phyloP scores from a whole-genome alignment of 2,113 vertebrate genomes.

The Monarcha castaneiventris region DNA sequence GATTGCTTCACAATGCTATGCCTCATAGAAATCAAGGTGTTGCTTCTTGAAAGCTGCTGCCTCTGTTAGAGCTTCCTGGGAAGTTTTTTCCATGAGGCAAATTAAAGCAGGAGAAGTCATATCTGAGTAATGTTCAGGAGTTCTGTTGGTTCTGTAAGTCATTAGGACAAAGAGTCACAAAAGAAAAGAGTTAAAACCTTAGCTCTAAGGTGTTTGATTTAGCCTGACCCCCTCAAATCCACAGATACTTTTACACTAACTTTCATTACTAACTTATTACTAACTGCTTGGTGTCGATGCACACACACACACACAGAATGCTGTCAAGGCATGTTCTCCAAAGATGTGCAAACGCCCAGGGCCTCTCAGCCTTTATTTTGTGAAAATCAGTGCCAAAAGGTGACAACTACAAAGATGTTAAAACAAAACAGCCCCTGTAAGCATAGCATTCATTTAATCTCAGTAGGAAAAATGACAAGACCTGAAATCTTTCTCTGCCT shows the following conservation, averaged over 20 bases:
- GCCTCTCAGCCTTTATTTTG: neutral
- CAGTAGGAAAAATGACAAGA: neutral
- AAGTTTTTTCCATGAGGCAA: neutral
- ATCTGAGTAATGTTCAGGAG: neutral
- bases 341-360: neutral
- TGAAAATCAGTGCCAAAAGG: neutral
- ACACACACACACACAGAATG: no score
- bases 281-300: neutral
- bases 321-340: neutral
- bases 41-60: neutral
- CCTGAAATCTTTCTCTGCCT: neutral
- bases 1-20: neutral
- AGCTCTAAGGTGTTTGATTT: neutral
- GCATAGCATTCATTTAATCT: neutral
- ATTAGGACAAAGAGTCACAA: neutral
- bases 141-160: neutral
- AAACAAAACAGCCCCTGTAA: conserved; percentile 11
- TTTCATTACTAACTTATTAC: neutral
- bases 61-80: neutral
- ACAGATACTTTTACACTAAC: neutral
- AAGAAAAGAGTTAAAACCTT: neutral
- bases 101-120: neutral
- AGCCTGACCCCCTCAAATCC: neutral
- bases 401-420: neutral
- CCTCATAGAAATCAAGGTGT: neutral